These are phyloP conservation scores for Oenanthe oenanthe DNA, from an alignment of 2,113 vertebrate genomes.

Conservation along the genomic window DNA sequence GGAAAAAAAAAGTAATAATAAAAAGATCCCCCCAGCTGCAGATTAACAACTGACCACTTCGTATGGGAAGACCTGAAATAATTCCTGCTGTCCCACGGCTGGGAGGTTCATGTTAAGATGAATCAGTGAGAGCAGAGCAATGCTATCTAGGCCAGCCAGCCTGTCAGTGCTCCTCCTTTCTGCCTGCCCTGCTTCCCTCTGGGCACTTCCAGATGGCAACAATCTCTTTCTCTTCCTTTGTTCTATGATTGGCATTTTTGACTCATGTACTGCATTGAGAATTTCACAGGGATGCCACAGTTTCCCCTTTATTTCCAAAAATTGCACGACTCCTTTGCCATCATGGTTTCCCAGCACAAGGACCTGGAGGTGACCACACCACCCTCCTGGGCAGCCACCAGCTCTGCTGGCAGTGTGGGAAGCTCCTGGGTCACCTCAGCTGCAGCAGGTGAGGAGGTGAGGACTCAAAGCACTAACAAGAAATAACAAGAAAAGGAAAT, in stretches of 20 bases:
- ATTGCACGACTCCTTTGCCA: not conserved
- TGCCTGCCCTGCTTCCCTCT: not conserved
- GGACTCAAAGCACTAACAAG: not conserved
- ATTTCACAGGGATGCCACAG: not conserved
- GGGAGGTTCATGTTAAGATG: not conserved
- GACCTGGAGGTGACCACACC: not conserved
- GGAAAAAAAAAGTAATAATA: not conserved
- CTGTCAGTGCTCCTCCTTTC: not conserved
- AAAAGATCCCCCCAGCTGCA: not conserved
- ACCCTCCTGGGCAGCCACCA: not conserved
- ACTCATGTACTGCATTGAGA: rapidly evolving
- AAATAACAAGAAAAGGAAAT: not conserved
- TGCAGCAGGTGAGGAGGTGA: rapidly evolving
- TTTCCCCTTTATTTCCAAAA: not conserved
- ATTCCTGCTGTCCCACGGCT: not conserved
- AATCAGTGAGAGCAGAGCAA: rapidly evolving
- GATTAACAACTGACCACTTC: not conserved
- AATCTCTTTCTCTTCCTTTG: not conserved
- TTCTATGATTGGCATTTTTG: not conserved
- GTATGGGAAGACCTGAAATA: not conserved
- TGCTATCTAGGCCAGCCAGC: not conserved
- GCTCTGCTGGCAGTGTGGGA: not conserved
- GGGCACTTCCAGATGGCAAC: not conserved
- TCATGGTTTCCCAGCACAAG: not conserved
- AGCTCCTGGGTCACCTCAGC: not conserved